Percentiles rank a stretch among this genome's conserved stretches.
phyloP scores from a whole-genome alignment of 2,888 invertebrate species.

The Leptinotarsa tumamoca region DNA sequence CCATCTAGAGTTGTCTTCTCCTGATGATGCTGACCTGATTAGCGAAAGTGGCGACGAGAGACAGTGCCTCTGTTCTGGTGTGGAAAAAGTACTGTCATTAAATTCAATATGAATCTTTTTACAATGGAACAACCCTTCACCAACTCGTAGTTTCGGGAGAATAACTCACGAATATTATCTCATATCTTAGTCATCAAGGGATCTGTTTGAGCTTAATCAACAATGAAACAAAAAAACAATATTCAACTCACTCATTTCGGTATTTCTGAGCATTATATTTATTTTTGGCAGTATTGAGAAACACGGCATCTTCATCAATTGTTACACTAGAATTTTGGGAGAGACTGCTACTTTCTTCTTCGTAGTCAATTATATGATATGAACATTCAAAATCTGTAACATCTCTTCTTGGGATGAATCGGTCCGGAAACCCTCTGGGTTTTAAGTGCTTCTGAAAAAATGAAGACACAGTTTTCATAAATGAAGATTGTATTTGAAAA shows the following conservation, averaged over 20 bases:
- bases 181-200: too few relatives aligned
- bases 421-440: conserved; percentile 27
- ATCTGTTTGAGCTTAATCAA: too few relatives aligned
- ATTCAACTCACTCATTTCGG: not conserved
- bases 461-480: too few relatives aligned
- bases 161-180: too few relatives aligned
- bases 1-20: not conserved
- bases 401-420: conserved; percentile 44
- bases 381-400: conserved; percentile 39
- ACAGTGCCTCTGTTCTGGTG: not conserved
- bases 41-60: not conserved
- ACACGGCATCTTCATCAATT: conserved; percentile 1
- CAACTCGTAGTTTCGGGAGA: too few relatives aligned
- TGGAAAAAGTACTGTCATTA: too few relatives aligned
- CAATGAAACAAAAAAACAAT: too few relatives aligned
- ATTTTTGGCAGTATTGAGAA: conserved; percentile 41
- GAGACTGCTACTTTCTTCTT: too few relatives aligned
- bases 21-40: not conserved
- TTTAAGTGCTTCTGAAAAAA: not conserved
- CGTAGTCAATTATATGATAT: conserved; percentile 33
- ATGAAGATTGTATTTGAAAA: too few relatives aligned
- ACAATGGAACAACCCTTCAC: too few relatives aligned
- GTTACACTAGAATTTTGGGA: not conserved
- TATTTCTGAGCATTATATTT: conserved; percentile 35
- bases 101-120: too few relatives aligned